Base-by-base conservation (phyloP, 2,113 vertebrate species). In the Pterophyllum scalare region DNA sequence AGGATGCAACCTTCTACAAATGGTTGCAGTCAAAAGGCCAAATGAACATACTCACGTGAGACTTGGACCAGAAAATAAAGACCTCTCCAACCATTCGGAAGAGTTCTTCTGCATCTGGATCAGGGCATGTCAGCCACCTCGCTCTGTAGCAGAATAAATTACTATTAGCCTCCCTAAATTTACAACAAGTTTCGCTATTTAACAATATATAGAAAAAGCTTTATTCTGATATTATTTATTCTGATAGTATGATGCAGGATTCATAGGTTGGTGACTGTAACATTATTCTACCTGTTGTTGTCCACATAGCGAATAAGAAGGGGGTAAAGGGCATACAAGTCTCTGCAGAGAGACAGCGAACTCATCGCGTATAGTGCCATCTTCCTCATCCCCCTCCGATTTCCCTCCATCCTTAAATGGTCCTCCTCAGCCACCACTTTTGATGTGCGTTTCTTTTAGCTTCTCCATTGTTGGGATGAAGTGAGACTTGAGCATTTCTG, bases 11-110 rank as follows among this genome's bases (percentile, higher is more conserved):
- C 19, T 59, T 17, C 24, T 24, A 28, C 9, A 31, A 14, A 61
- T 14, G 0, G 5, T 9, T 35, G 3, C 20, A 6, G 59, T 82
- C 8, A 61, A 79, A 49, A 77, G 15, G 52, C 19, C 54, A 62
- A 38, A 58, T 57, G 4, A 82, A 57, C 3, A 79, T 46, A 93
- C 97, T 96, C 93, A 98, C 98, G 0, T 98, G 98, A 77, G 98
- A 99, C 93, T 98, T 99, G 85, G 97, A 99, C 98, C 98, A 99
- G 94, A 97, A 98, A 92, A 99, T 99, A 92, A 98, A 98, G 93
- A 98, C 97, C 59, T 98, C 98, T 46, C 97, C 98, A 11, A 98
- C 97, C 97, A 98, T 99, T 64, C 98, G 94, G 94, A 99, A 99
- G 19, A 99, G 96, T 89, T 98, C 97, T 82, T 99, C 98, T 0